Conservation (phyloP, 53 echinoderm and acorn worm genomes). For the Antedon mediterranea region DNA sequence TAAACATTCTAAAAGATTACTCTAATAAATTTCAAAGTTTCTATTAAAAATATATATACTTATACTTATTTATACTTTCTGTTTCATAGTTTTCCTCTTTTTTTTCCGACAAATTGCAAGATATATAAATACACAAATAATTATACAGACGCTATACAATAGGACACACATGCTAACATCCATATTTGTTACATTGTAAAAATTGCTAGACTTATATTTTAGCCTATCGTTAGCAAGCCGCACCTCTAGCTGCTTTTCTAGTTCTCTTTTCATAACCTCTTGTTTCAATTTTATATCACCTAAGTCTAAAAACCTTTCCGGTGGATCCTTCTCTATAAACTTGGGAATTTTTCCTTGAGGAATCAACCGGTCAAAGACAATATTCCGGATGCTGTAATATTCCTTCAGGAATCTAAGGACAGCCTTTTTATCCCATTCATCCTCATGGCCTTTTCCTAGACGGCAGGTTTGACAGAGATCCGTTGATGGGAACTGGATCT, state of each 20-base stretch:
- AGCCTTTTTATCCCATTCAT: constrained; percentile 37
- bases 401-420: constrained; percentile 57
- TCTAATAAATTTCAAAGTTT: too few species aligned
- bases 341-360: background rate
- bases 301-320: background rate
- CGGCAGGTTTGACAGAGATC: constrained; percentile 41
- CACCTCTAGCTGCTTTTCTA: background rate
- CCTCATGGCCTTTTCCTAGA: constrained; percentile 4
- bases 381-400: constrained; percentile 39
- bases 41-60: too few species aligned
- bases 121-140: constrained; percentile 46
- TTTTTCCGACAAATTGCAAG: constrained; percentile 58
- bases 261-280: background rate
- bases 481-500: constrained; percentile 52
- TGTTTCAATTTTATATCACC: background rate
- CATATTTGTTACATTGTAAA: constrained; percentile 37
- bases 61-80: background rate
- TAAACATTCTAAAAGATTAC: too few species aligned
- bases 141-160: constrained; percentile 44
- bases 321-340: background rate
- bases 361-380: constrained; percentile 20
- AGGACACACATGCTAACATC: constrained; percentile 83
- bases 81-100: constrained; percentile 20
- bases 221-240: background rate
- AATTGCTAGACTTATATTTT: background rate